Percentiles rank a stretch among this genome's conserved stretches.
Conservation (phyloP, 2,888 invertebrate species). For the Amphipoea lucens region DNA sequence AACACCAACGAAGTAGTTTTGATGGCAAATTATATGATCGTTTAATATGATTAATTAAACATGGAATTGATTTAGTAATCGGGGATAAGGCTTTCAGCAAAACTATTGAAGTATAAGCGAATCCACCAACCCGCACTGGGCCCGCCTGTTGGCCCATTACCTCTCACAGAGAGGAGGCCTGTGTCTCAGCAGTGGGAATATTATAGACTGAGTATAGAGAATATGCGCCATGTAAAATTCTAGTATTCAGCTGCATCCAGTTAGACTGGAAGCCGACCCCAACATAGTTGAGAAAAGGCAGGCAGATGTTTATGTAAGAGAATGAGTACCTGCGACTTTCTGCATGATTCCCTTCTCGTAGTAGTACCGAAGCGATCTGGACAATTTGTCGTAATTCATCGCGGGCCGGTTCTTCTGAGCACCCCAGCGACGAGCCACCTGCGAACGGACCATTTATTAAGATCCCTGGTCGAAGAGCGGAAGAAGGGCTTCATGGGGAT, state of each 20-base stretch:
- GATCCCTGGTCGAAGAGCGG: background rate
- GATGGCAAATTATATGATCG: background rate
- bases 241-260: background rate
- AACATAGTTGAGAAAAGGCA: background rate
- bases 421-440: slow-evolving; percentile 98
- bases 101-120: background rate
- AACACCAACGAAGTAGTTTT: background rate
- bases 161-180: background rate
- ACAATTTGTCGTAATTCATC: slow-evolving; percentile 99
- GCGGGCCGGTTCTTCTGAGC: slow-evolving; percentile 98
- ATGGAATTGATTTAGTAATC: background rate
- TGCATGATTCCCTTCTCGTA: slow-evolving; percentile 99
- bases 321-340: slow-evolving; percentile 95
- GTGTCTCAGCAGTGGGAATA: background rate
- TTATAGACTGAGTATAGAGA: background rate
- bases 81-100: background rate
- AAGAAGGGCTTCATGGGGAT: too few relatives aligned
- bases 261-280: background rate
- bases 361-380: slow-evolving; percentile 98
- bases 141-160: background rate
- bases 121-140: background rate
- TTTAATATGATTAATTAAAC: background rate
- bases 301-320: background rate
- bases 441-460: slow-evolving; percentile 27
- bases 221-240: background rate